phyloP scores from a whole-genome alignment of 1,140 invertebrate species.

The Nilaparvata lugens region DNA sequence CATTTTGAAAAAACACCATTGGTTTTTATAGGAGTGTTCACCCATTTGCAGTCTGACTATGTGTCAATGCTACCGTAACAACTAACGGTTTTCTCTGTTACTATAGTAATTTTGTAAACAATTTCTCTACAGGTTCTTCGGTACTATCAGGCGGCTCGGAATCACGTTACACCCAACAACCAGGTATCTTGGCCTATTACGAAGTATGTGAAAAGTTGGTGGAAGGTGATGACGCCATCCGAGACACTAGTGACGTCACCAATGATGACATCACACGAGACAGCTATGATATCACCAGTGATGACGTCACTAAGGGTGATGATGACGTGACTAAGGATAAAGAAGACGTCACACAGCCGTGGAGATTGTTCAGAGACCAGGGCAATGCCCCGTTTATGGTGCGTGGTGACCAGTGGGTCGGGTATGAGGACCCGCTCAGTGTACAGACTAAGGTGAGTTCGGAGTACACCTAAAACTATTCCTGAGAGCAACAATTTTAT shows the following conservation, averaged over 20 bases:
- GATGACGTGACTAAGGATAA: no score
- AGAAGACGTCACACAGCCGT: constrained; percentile 40
- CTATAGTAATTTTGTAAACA: no score
- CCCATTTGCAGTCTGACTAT: no score
- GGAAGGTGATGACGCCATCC: no score
- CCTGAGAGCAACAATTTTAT: neutral
- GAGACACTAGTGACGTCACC: no score
- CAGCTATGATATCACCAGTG: no score
- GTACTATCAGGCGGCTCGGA: neutral
- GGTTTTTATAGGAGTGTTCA: no score
- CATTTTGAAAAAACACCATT: no score
- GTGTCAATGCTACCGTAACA: no score
- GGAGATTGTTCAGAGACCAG: constrained; percentile 49
- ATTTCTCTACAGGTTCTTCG: constrained; percentile 3
- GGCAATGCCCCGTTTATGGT: constrained; percentile 61
- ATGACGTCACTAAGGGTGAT: no score
- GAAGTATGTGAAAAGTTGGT: constrained; percentile 46
- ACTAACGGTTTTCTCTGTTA: no score
- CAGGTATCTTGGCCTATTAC: constrained; percentile 53
- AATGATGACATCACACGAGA: no score
- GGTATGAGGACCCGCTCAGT: constrained; percentile 62
- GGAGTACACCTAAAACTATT: neutral
- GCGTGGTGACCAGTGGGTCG: constrained; percentile 72
- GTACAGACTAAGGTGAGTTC: constrained; percentile 56
- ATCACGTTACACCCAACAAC: constrained; percentile 47